These are phyloP conservation scores for Astropecten irregularis DNA, from an alignment of 53 echinoderm and acorn worm species.

Conservation along the genomic window DNA sequence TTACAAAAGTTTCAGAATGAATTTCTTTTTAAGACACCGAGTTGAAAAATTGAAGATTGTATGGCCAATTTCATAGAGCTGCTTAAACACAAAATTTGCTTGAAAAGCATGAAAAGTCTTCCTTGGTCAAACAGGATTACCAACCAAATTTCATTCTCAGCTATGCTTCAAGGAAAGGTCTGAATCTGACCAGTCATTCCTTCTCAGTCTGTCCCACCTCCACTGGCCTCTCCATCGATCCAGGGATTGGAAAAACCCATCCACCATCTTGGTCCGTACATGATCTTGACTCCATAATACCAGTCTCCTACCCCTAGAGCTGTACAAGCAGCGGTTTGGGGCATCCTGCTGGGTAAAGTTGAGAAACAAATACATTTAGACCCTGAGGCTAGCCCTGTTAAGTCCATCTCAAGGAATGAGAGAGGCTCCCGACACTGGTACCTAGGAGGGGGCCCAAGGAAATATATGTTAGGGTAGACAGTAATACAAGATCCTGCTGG, in stretches of 20 bases:
- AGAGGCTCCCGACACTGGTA: not conserved
- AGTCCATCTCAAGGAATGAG: not conserved
- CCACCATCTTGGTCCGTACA: too few relatives aligned
- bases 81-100: too few relatives aligned
- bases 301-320: not conserved
- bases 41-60: too few relatives aligned
- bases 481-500: constrained; percentile 1
- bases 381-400: constrained; percentile 15
- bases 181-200: not conserved
- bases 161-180: not conserved
- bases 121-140: too few relatives aligned
- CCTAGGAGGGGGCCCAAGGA: not conserved
- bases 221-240: not conserved
- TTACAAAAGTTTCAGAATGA: too few relatives aligned
- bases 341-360: constrained; percentile 41
- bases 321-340: constrained; percentile 15
- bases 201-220: not conserved
- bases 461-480: too few relatives aligned
- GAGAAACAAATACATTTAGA: constrained; percentile 42
- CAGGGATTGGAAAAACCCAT: too few relatives aligned
- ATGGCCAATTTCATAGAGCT: too few relatives aligned
- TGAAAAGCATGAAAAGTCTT: too few relatives aligned
- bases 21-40: too few relatives aligned
- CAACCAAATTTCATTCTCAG: not conserved
- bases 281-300: not conserved